Evolutionary conservation across 92 coral and sea anemone genomes (phyloP), one percentile per base, ranked within the genome.

Genomic region (Epizoanthus scotinus): DNA sequence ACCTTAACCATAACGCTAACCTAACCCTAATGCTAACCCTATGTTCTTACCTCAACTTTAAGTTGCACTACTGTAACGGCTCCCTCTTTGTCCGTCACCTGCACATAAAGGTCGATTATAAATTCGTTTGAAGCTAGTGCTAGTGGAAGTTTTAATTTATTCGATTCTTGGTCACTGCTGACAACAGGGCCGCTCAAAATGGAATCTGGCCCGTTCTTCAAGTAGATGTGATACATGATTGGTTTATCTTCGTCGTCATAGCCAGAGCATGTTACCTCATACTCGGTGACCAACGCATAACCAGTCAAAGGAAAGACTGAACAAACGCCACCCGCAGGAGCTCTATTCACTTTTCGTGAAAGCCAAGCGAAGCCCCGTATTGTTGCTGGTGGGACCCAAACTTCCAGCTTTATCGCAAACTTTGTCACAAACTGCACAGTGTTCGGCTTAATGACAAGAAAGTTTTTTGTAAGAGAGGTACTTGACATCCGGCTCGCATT

Each of bases 391-490:
- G 72, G 38, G 25, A 73, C 55, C 78, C 90, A 73, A 0, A 74
- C 91, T 18, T 85, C 84, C 62, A 78, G 55, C 36, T 88, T 83
- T 28, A 88, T 79, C 50, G 22, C 72, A 61, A 77, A 87, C 8
- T 47, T 22, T 12, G 17, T 29, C 28, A 85, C 87, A n/a, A 90
- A 93, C 5, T 42, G 61, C 21, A 95, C 84, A 9, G 70, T 28
- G 20, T 86, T 75, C 19, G 87, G 83, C 50, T 89, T 90, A 22
- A 93, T 82, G 7, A 86, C 95, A 34, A 93, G 88, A 24, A 59
- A 68, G 12, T 66, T 38, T 19, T 71, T 36, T 57, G 8, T 40
- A 0, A 80, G 42, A 7, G 84, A 2, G 26, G 92, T 85, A 57
- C 29, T 81, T 8, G 82, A 52, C 70, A 80, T 78, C 6, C 18